Evolutionary conservation across 1,140 invertebrate genomes (phyloP).

Genomic region (Triops longicaudatus): DNA sequence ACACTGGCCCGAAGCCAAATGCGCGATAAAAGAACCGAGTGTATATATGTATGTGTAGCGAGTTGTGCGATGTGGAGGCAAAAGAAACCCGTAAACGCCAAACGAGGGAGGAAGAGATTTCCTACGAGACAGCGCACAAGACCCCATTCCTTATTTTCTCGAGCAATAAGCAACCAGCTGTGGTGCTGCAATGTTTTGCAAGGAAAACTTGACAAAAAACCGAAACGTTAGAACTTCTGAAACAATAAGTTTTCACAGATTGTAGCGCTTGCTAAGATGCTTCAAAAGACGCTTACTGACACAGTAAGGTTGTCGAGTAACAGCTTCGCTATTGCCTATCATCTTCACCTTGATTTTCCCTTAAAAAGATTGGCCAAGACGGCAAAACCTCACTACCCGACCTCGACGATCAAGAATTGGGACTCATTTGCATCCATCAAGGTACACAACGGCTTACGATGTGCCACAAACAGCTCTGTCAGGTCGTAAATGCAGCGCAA

Average conservation of each 20-base stretch:
- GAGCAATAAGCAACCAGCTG: neutral
- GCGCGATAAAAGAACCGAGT: neutral
- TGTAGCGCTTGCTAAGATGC: neutral
- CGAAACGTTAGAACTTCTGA: neutral
- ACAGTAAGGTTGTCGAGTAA: neutral
- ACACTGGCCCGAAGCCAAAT: neutral
- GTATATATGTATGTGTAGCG: neutral
- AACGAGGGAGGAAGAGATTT: neutral
- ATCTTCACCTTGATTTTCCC: neutral
- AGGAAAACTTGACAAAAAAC: neutral
- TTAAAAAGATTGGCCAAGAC: too few relatives aligned
- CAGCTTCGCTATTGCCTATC: neutral
- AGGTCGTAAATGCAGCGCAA: neutral
- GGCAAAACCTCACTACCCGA: too few relatives aligned
- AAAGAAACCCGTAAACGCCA: neutral
- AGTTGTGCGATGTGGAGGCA: neutral
- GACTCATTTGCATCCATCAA: neutral
- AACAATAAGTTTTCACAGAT: neutral
- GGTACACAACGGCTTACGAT: neutral
- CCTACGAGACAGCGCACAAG: neutral
- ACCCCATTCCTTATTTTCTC: neutral
- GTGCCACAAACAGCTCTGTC: neutral
- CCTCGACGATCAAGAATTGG: neutral
- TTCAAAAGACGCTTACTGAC: neutral
- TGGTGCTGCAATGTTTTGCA: neutral